Evolutionary conservation across 1,140 invertebrate species (phyloP).

Genomic region (Microplitis mediator): DNA sequence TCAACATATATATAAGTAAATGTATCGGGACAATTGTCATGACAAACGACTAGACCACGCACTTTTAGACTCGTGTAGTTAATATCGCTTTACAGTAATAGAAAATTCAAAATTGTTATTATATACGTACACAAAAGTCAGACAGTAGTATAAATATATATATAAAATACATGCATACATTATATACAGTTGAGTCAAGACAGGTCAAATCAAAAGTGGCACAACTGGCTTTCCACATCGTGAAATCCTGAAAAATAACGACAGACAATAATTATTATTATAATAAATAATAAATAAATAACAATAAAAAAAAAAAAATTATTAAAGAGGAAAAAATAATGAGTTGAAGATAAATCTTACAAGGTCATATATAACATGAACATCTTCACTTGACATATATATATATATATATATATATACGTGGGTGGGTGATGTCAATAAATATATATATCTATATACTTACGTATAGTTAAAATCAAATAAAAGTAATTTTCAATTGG

Average conservation of each 20-base stretch:
- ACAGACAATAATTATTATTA: neutral
- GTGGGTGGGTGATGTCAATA: conserved; percentile 13
- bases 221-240: conserved; percentile 14
- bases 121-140: too few relatives aligned
- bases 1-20: neutral
- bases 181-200: conserved; percentile 9
- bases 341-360: neutral
- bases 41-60: neutral
- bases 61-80: too few relatives aligned
- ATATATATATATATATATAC: neutral
- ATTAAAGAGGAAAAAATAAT: neutral
- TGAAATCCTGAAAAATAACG: neutral
- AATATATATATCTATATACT: neutral
- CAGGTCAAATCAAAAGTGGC: conserved; percentile 29
- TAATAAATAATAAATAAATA: neutral
- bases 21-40: conserved; percentile 2
- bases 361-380: neutral
- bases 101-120: too few relatives aligned
- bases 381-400: neutral
- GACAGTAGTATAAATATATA: neutral
- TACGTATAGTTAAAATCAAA: conserved; percentile 8
- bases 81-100: too few relatives aligned
- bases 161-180: neutral
- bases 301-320: neutral
- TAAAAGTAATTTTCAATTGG: neutral